phyloP scores from a whole-genome alignment of 2,888 invertebrate species.

The Mechanitis mazaeus region DNA sequence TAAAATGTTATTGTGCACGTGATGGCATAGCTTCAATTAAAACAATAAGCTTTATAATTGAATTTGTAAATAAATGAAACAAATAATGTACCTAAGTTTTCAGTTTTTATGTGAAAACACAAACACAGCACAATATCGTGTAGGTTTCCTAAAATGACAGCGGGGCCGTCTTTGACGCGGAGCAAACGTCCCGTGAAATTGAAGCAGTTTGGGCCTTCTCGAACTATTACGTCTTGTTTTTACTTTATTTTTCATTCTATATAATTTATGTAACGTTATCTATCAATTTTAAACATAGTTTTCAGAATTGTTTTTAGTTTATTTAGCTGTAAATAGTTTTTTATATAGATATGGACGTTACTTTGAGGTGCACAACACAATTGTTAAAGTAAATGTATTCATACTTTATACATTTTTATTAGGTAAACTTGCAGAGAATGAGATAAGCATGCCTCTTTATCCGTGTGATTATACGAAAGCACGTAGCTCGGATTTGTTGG shows the following conservation, averaged over 20 bases:
- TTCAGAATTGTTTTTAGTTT: neutral
- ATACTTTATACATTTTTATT: slow-evolving; percentile 21
- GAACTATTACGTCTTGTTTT: slow-evolving; percentile 20
- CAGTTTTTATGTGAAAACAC: slow-evolving; percentile 16
- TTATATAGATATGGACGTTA: no score
- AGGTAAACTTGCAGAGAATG: slow-evolving; percentile 50
- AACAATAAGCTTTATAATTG: no score
- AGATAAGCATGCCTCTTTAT: slow-evolving; percentile 64
- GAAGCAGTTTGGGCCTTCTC: slow-evolving; percentile 54
- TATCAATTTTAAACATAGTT: slow-evolving; percentile 3
- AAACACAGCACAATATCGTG: slow-evolving; percentile 19
- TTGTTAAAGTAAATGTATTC: slow-evolving; percentile 7
- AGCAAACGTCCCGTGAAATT: slow-evolving; percentile 74
- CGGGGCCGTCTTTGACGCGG: slow-evolving; percentile 70
- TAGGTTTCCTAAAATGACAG: slow-evolving; percentile 67
- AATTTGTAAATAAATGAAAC: no score
- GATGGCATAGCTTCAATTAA: no score
- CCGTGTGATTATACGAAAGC: slow-evolving; percentile 66
- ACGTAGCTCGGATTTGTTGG: slow-evolving; percentile 66
- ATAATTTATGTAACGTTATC: neutral
- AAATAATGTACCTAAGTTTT: slow-evolving; percentile 12
- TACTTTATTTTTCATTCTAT: slow-evolving; percentile 11
- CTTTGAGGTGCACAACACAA: no score
- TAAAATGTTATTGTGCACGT: no score
- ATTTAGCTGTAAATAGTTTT: no score